These are phyloP conservation scores for Chelonus insularis DNA, from an alignment of 1,140 invertebrate species.

Conservation along the genomic window DNA sequence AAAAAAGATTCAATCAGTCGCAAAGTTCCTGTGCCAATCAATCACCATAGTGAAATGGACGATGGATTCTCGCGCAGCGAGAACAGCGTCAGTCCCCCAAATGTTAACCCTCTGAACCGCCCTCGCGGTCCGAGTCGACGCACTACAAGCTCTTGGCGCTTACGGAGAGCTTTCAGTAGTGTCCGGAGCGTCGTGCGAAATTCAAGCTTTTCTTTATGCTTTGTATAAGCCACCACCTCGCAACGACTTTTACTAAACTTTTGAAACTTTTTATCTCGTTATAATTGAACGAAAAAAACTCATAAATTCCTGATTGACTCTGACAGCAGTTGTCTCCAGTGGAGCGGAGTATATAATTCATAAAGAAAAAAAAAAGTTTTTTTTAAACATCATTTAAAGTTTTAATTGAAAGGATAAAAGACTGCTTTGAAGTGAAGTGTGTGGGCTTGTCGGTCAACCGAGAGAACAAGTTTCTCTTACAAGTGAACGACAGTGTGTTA, in stretches of 20 bases:
- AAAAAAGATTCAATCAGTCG: constrained; percentile 61
- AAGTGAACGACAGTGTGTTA: neutral
- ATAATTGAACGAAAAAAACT: too few relatives aligned
- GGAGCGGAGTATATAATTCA: neutral
- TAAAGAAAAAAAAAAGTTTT: neutral
- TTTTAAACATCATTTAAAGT: too few relatives aligned
- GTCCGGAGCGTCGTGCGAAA: constrained; percentile 49
- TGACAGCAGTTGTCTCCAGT: too few relatives aligned
- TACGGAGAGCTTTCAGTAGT: constrained; percentile 58
- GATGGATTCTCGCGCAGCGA: constrained; percentile 13
- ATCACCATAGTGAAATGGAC: constrained; percentile 40
- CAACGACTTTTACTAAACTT: too few relatives aligned
- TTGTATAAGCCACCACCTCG: neutral
- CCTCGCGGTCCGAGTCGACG: constrained; percentile 53
- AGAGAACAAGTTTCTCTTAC: too few relatives aligned
- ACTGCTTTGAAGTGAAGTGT: neutral
- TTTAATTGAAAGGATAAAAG: neutral
- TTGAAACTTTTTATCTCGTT: neutral
- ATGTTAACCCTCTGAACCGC: constrained; percentile 40
- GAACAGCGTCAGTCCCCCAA: constrained; percentile 15
- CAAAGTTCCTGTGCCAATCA: constrained; percentile 58
- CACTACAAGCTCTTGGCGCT: constrained; percentile 55
- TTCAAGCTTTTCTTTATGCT: constrained; percentile 17
- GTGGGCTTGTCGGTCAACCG: neutral
- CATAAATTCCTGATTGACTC: too few relatives aligned